These are phyloP conservation scores for Nesogale talazaci DNA, from an alignment of 2,113 vertebrate genomes.

Conservation along the genomic window DNA sequence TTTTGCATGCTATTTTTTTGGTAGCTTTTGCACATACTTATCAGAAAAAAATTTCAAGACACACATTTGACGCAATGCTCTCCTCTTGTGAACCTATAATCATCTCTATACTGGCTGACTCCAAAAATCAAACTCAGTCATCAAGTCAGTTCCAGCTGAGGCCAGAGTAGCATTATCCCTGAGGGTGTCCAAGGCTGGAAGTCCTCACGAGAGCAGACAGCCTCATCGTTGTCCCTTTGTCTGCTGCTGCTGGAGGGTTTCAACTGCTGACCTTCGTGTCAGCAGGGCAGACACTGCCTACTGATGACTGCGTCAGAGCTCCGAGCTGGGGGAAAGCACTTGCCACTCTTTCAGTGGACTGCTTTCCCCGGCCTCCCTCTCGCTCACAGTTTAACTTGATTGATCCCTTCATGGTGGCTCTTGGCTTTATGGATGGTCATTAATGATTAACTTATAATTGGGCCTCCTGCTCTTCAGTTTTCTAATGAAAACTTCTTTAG, in stretches of 20 bases:
- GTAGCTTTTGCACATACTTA: not conserved
- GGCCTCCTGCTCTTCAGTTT: not conserved
- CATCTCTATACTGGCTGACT: not conserved
- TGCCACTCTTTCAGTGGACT: not conserved
- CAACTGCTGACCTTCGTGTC: too few species aligned
- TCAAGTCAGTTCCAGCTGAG: too few species aligned
- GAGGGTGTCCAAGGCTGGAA: too few species aligned
- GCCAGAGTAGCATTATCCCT: too few species aligned
- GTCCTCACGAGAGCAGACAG: too few species aligned
- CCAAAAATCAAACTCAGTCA: too few species aligned
- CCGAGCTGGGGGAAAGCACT: not conserved
- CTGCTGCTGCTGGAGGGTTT: too few species aligned
- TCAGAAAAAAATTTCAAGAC: not conserved
- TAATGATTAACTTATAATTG: constrained; percentile 30
- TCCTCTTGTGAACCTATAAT: constrained; percentile 21
- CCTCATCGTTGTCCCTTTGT: too few species aligned
- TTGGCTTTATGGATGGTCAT: constrained; percentile 18
- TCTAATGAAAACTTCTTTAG: not conserved
- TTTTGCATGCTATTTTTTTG: not conserved
- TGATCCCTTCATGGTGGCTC: not conserved
- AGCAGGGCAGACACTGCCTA: too few species aligned
- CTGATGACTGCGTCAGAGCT: too few species aligned
- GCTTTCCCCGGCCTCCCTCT: constrained; percentile 13
- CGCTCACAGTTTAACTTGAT: not conserved
- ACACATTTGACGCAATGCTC: not conserved